phyloP scores from a whole-genome alignment of 2,888 invertebrate species.

The Plutella xylostella region DNA sequence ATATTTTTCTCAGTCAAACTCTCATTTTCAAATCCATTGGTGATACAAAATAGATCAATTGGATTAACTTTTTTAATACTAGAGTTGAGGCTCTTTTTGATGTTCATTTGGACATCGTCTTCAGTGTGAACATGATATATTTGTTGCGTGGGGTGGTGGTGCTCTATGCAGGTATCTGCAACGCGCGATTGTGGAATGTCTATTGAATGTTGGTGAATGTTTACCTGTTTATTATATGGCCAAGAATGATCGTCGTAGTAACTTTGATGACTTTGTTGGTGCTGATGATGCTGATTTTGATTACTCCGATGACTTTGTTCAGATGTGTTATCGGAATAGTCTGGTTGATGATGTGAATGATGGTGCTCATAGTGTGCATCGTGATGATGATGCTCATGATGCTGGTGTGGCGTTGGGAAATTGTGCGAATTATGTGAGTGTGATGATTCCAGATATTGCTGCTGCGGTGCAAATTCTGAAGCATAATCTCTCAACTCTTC shows the following conservation, averaged over 20 bases:
- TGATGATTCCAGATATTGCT: not conserved
- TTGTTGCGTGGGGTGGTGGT: not conserved
- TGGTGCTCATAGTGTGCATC: not conserved
- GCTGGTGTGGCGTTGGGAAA: slow-evolving; percentile 4
- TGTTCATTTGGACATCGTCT: not conserved
- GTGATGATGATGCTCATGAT: not conserved
- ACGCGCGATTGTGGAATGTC: not conserved
- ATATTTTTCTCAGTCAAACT: no score
- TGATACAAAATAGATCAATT: slow-evolving; percentile 4
- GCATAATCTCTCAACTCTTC: slow-evolving; percentile 43
- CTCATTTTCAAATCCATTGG: no score
- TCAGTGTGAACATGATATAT: not conserved
- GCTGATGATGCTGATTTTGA: slow-evolving; percentile 15
- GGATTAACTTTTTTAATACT: not conserved
- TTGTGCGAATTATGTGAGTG: not conserved
- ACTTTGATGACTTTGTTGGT: slow-evolving; percentile 5
- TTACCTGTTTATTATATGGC: slow-evolving; percentile 2
- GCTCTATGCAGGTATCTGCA: not conserved
- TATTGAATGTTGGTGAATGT: slow-evolving; percentile 12
- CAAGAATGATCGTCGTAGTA: slow-evolving; percentile 7
- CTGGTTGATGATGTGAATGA: slow-evolving; percentile 18
- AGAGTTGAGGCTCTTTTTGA: not conserved
- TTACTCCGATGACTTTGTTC: slow-evolving; percentile 18
- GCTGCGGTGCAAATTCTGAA: slow-evolving; percentile 35
- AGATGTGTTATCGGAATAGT: no score